A percentile compares a stretch with the other conserved stretches of the same genome.
Evolutionary conservation across 2,113 vertebrate genomes (phyloP).

Genomic region (Rutilus rutilus): DNA sequence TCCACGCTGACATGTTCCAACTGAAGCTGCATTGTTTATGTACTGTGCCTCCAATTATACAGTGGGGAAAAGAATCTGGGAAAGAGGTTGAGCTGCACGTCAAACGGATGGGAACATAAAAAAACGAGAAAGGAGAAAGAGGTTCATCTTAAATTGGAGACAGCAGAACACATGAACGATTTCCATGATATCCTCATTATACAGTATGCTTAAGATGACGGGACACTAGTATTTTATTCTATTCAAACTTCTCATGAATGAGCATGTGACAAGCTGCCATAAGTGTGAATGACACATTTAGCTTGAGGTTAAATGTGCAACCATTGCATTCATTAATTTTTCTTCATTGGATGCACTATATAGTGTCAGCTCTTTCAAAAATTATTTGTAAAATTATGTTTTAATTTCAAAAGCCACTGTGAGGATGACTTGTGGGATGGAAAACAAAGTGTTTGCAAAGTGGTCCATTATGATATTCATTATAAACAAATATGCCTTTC

Average conservation of each 20-base stretch:
- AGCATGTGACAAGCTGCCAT: slow-evolving; percentile 2
- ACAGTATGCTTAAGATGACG: background rate
- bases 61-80: background rate
- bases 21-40: slow-evolving; percentile 10
- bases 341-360: too few relatives aligned
- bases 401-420: background rate
- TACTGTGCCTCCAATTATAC: background rate
- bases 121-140: background rate
- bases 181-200: background rate
- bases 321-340: background rate
- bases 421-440: background rate
- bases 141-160: slow-evolving; percentile 26
- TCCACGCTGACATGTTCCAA: slow-evolving; percentile 34
- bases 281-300: background rate
- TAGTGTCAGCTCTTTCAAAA: too few relatives aligned
- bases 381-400: background rate
- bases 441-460: background rate
- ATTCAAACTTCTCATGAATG: background rate
- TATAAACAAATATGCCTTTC: background rate
- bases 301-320: slow-evolving; percentile 10
- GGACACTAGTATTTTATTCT: background rate
- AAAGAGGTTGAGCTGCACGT: background rate
- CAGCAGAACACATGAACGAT: background rate
- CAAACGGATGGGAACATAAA: background rate
- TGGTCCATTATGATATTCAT: background rate